Percentiles rank a stretch among this genome's conserved stretches.
Evolutionary conservation across 2,113 vertebrate species (phyloP).

Genomic region (Mesoclemmys tuberculata): DNA sequence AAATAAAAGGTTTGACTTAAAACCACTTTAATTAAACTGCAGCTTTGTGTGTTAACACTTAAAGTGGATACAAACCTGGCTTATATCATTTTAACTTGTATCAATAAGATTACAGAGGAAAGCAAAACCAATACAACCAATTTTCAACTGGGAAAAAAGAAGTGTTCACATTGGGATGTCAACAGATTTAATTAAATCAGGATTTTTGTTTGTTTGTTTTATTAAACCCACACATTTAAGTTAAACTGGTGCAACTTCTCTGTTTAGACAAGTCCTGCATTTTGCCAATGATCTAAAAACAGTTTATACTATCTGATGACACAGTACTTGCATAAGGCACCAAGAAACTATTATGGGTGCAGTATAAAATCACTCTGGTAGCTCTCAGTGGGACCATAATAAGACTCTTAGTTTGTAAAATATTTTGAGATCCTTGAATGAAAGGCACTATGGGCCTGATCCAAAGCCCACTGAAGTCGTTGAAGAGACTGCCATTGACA

Average conservation of each 20-base stretch:
- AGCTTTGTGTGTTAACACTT: neutral
- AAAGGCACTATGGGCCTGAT: slow-evolving; percentile 2
- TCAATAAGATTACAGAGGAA: neutral
- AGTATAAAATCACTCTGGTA: neutral
- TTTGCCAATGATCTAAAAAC: neutral
- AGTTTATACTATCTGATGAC: neutral
- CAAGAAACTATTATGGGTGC: neutral
- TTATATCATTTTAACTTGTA: neutral
- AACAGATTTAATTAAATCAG: neutral
- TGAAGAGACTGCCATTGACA: rapidly evolving
- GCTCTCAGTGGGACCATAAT: neutral
- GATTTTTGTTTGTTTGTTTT: too few species aligned
- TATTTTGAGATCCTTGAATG: slow-evolving; percentile 3
- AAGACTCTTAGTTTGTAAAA: neutral
- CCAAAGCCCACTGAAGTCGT: neutral
- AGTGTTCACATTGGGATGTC: neutral
- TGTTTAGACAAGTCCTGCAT: neutral
- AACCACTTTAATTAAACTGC: neutral
- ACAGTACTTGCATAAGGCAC: neutral
- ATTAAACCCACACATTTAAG: neutral
- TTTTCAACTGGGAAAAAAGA: neutral
- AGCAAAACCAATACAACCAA: neutral
- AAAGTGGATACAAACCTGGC: neutral
- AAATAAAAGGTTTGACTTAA: neutral
- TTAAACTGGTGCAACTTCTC: neutral